Evolutionary conservation across 2,797 vertebrate species (phyloP), one percentile per base, ranked within the genome.

Genomic region (Tympanoctomys barrerae): DNA sequence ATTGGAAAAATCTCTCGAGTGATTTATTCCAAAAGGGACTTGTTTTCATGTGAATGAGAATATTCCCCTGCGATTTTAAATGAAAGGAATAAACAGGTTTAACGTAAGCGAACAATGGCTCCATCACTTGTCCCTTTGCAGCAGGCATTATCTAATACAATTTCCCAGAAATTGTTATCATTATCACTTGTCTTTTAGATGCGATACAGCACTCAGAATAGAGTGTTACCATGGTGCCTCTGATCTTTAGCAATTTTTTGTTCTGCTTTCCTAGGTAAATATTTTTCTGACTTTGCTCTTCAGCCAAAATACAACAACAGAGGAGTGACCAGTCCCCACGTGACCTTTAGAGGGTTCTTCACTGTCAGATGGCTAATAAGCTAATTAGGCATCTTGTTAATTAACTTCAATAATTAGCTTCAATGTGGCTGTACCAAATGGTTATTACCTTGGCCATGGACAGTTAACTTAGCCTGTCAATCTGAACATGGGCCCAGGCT

Each of bases 41-140:
- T 96, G 79, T 96, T 95, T 96, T 96, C 86, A 57, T 73, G 52
- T 54, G 91, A 75, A 49, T 96, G 85, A 42, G 64, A 95, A 83
- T 87, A 97, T 97, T 97, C 97, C 97, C 89, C 96, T 95, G 90
- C 96, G 93, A 96, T 98, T 98, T 97, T 96, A 98, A 97, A 94
- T 96, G 91, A 97, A 95, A 94, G 93, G 12, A 80, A 97, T 14
- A 90, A 95, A 96, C 97, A 98, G 96, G 97, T 98, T 97, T 83
- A 97, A 70, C 80, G 57, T 94, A 42, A 97, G 94, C 93, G 96
- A 98, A 97, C 96, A 97, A 97, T 70, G 95, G 52, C 96, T 97
- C 62, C 57, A 71, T 57, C 96, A 78, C 96, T 97, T 89, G 79
- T 82, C 57, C 66, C 68, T 96, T 70, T 11, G 59, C 86, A 85